phyloP scores from a whole-genome alignment of 2,113 vertebrate genomes.

The human (Homo sapiens) region DNA sequence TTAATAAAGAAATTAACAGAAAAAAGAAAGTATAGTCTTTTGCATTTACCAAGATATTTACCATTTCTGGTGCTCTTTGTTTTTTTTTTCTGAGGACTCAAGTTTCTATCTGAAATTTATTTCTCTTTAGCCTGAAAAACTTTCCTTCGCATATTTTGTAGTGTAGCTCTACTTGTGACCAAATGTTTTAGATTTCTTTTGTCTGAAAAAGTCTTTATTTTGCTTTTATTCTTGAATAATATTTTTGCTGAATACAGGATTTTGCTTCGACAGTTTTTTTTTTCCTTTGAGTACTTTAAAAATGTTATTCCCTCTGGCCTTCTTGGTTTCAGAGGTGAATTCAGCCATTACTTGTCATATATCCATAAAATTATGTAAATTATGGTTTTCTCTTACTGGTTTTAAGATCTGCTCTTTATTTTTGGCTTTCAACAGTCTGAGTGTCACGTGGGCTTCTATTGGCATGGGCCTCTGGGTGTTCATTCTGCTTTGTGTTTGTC shows the following conservation, averaged over 20 bases:
- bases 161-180: background rate
- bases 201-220: conserved; percentile 35
- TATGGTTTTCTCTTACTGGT: background rate
- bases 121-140: background rate
- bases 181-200: background rate
- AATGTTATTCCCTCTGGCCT: background rate
- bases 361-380: background rate
- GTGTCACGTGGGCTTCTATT: background rate
- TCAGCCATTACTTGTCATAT: background rate
- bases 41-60: background rate
- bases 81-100: background rate
- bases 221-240: conserved; percentile 30
- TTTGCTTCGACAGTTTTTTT: conserved; percentile 1
- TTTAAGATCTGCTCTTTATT: background rate
- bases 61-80: background rate
- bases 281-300: conserved; percentile 4
- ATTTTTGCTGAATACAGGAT: conserved; percentile 18
- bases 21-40: background rate
- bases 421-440: background rate
- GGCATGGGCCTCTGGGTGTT: background rate
- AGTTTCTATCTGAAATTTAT: background rate
- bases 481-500: background rate
- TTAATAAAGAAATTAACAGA: conserved; percentile 40
- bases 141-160: background rate
- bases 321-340: background rate